Percentiles rank a stretch among this genome's conserved stretches.
phyloP scores from a whole-genome alignment of 1,140 invertebrate genomes.

The Drosophila virilis region DNA sequence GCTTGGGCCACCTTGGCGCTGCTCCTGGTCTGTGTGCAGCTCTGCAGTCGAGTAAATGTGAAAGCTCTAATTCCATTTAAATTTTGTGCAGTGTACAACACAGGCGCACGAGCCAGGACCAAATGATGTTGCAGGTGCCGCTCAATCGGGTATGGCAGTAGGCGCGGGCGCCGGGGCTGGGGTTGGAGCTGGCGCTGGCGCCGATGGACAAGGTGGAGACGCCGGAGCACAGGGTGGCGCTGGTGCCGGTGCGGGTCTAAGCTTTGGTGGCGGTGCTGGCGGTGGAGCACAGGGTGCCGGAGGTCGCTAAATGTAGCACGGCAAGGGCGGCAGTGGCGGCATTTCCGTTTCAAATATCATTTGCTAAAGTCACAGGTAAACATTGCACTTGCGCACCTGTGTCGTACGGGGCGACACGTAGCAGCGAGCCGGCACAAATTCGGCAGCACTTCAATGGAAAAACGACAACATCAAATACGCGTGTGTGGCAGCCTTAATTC shows the following conservation, averaged over 20 bases:
- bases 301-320: slow-evolving; percentile 9
- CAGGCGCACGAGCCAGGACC: slow-evolving; percentile 32
- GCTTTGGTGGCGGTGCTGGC: slow-evolving; percentile 35
- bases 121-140: slow-evolving; percentile 32
- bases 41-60: too few relatives aligned
- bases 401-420: not conserved
- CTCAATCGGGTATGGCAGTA: slow-evolving; percentile 38
- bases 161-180: slow-evolving; percentile 26
- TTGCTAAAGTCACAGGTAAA: slow-evolving; percentile 25
- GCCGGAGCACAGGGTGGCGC: slow-evolving; percentile 22
- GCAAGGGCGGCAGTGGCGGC: not conserved
- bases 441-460: slow-evolving; percentile 62
- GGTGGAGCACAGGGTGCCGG: slow-evolving; percentile 16
- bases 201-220: slow-evolving; percentile 6
- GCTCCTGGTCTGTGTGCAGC: slow-evolving; percentile 42
- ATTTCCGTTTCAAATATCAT: slow-evolving; percentile 41
- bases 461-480: slow-evolving; percentile 13
- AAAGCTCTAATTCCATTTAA: not conserved
- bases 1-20: slow-evolving; percentile 17
- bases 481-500: slow-evolving; percentile 65
- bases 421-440: slow-evolving; percentile 15
- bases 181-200: slow-evolving; percentile 24
- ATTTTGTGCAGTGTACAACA: slow-evolving; percentile 26
- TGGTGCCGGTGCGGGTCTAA: slow-evolving; percentile 31
- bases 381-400: not conserved